A percentile compares a stretch with the other conserved stretches of the same genome.
Conservation (phyloP, 37 sponge, comb jelly and placozoan species). For the Diacarnus erythraeanus region DNA sequence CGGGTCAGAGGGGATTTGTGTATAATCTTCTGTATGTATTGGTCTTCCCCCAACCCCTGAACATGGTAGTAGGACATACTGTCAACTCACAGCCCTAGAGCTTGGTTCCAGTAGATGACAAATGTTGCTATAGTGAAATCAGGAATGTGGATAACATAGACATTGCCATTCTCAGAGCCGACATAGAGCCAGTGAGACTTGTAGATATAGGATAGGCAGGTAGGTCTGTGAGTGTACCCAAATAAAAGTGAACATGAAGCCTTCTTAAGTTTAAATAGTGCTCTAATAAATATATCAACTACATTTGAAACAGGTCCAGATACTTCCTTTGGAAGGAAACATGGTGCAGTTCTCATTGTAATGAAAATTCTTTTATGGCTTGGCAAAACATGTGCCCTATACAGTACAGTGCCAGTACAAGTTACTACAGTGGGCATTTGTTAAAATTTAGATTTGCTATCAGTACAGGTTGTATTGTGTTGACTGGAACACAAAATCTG, state of each 20-base stretch:
- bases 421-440: too few relatives aligned
- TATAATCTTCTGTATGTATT: background rate
- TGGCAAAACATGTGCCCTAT: too few relatives aligned
- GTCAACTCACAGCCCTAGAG: constrained; percentile 23
- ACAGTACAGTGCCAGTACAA: background rate
- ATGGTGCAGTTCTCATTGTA: too few relatives aligned
- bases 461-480: too few relatives aligned
- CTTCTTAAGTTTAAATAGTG: too few relatives aligned
- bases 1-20: background rate
- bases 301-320: too few relatives aligned
- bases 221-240: constrained; percentile 38
- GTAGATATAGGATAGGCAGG: constrained; percentile 15
- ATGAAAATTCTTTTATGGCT: too few relatives aligned
- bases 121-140: constrained; percentile 61
- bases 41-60: background rate
- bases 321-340: too few relatives aligned
- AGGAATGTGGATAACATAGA: constrained; percentile 52
- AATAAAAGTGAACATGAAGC: too few relatives aligned
- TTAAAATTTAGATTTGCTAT: too few relatives aligned
- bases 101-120: constrained; percentile 69
- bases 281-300: too few relatives aligned
- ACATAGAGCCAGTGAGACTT: constrained; percentile 72
- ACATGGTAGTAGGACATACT: background rate
- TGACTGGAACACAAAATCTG: too few relatives aligned
- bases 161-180: constrained; percentile 69